Evolutionary conservation across 2,797 vertebrate species (phyloP).

Genomic region (Melanotaenia nigrans): DNA sequence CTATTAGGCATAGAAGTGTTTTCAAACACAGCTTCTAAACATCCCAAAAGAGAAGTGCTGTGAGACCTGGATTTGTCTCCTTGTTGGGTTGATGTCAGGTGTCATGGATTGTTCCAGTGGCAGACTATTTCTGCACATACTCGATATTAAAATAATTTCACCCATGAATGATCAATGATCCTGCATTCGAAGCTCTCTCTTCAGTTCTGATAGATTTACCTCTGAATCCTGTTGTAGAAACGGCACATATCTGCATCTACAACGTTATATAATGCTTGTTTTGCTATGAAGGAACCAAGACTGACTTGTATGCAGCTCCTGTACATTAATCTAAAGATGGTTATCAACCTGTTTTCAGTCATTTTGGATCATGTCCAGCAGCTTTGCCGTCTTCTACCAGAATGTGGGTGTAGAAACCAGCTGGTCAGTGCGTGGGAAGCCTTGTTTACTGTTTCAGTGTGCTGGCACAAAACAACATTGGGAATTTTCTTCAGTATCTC

Average conservation of each 20-base stretch:
- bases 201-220: not conserved
- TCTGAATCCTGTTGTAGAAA: no score
- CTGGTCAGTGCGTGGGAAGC: slow-evolving; percentile 82
- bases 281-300: not conserved
- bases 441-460: slow-evolving; percentile 77
- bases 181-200: not conserved
- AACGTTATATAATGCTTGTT: not conserved
- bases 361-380: slow-evolving; percentile 73
- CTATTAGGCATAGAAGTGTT: no score
- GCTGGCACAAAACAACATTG: slow-evolving; percentile 63
- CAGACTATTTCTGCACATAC: not conserved
- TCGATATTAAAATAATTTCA: not conserved
- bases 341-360: slow-evolving; percentile 67
- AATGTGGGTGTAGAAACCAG: slow-evolving; percentile 81
- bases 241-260: no score
- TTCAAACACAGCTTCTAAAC: no score
- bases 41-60: no score
- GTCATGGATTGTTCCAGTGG: not conserved
- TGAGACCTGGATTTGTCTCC: not conserved
- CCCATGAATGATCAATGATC: not conserved
- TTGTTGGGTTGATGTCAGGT: not conserved
- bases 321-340: slow-evolving; percentile 59
- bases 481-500: slow-evolving; percentile 64
- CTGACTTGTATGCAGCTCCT: slow-evolving; percentile 18
- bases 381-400: slow-evolving; percentile 75